Base-by-base conservation (phyloP, 2,113 vertebrate species). In the Glareola pratincola region DNA sequence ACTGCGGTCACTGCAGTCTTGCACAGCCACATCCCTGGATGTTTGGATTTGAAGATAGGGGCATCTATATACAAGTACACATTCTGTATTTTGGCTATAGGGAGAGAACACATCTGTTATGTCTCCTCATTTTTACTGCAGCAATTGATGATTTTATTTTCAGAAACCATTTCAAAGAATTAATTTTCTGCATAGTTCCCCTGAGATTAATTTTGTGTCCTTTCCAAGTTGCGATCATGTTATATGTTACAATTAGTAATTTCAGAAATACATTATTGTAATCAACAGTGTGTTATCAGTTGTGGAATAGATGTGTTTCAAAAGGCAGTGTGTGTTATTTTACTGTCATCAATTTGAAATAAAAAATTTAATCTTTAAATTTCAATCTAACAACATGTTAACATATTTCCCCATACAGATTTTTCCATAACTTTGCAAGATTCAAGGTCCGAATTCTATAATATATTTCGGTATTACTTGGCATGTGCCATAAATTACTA, bases 1-100 rank as follows among this genome's bases (percentile, higher is more conserved):
- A 10, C 48, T 0, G 1, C 1, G 3, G 37, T 10, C 43, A 15
- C 29, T 8, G 26, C 50, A 10, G 36, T 19, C 27, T 12, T 34
- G 26, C 41, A 5, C 24, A 12, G 20, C 53, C 18, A 1, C 23
- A 6, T 51, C 53, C 36, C 74, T 16, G 29, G n/a, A 2, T 17
- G 19, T 34, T 41, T 50, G 8, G 14, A 7, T 29, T 72, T 37
- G 22, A 56, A 15, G n/a, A 5, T 20, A 14, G 68, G 30, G 66
- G 3, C n/a, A 37, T 34, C 69, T 14, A 45, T 47, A 9, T 3
- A 12, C 24, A 54, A 3, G 29, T 4, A 26, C 20, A 30, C 12
- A 1, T 48, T 54, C 2, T 2, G 23, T 43, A 3, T 6, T 43
- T 67, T 59, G 51, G 12, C 26, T 62, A 0, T 8, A 30, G 41